Evolutionary conservation across 2,888 invertebrate species (phyloP).

Genomic region (Petrolisthes cinctipes): DNA sequence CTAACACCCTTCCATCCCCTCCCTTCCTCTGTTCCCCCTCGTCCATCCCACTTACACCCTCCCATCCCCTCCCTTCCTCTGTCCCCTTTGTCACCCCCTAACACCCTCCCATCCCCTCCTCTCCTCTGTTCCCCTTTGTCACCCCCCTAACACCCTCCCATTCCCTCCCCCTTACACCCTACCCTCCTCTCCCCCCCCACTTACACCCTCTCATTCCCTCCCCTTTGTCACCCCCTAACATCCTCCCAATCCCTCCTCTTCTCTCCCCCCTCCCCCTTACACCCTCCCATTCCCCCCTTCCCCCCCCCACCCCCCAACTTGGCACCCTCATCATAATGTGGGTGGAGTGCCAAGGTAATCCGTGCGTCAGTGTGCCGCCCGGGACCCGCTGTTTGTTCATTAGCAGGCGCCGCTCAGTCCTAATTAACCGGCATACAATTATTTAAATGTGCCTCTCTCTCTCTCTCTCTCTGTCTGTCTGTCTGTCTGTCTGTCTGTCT

Average conservation of each 20-base stretch:
- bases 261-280: neutral
- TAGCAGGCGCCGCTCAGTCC: constrained; percentile 34
- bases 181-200: neutral
- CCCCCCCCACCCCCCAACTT: constrained; percentile 4
- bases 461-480: constrained; percentile 5
- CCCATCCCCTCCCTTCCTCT: neutral
- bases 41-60: neutral
- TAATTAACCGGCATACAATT: constrained; percentile 55
- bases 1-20: neutral
- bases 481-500: neutral
- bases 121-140: no score
- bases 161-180: neutral
- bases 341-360: constrained; percentile 34
- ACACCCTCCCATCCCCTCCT: neutral
- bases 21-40: neutral
- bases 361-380: constrained; percentile 48
- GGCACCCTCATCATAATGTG: constrained; percentile 44
- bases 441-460: constrained; percentile 42
- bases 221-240: neutral
- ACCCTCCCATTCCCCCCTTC: neutral
- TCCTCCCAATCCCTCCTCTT: no score
- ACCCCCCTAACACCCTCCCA: neutral
- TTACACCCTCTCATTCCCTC: neutral
- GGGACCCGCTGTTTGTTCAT: constrained; percentile 53
- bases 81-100: neutral